A percentile compares a stretch with the other conserved stretches of the same genome.
Evolutionary conservation across 2,797 vertebrate species (phyloP).

Genomic region (Phoeniculus purpureus): DNA sequence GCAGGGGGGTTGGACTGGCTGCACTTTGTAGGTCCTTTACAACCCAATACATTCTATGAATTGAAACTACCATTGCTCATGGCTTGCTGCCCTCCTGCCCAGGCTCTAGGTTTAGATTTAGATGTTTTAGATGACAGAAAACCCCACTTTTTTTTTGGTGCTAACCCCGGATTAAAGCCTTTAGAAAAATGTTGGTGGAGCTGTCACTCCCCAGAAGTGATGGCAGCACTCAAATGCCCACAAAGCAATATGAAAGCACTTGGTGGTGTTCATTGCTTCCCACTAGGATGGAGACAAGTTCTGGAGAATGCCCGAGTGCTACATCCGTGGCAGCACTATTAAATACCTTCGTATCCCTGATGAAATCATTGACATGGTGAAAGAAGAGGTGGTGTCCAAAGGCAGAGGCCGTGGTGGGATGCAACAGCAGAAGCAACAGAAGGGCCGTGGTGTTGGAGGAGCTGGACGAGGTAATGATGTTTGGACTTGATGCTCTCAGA

Average conservation of each 20-base stretch:
- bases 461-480: slow-evolving; percentile 82
- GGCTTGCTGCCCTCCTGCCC: not conserved
- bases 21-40: no score
- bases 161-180: rapidly evolving
- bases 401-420: slow-evolving; percentile 91
- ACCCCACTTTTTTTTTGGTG: rapidly evolving
- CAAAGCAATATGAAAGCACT: rapidly evolving
- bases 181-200: rapidly evolving
- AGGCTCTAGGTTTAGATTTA: not conserved
- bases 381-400: slow-evolving; percentile 95
- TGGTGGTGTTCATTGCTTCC: rapidly evolving
- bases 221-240: not conserved
- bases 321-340: slow-evolving; percentile 97
- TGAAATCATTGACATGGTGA: slow-evolving; percentile 99
- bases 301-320: slow-evolving; percentile 99
- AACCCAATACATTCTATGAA: not conserved
- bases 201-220: rapidly evolving
- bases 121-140: not conserved
- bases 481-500: no score
- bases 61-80: rapidly evolving
- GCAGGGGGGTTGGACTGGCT: no score
- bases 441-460: slow-evolving; percentile 87
- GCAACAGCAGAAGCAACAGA: slow-evolving; percentile 94
- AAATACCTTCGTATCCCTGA: slow-evolving; percentile 97
- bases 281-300: slow-evolving; percentile 96